Evolutionary conservation across 2,797 vertebrate species (phyloP).

Genomic region (Enteromius anoplus): DNA sequence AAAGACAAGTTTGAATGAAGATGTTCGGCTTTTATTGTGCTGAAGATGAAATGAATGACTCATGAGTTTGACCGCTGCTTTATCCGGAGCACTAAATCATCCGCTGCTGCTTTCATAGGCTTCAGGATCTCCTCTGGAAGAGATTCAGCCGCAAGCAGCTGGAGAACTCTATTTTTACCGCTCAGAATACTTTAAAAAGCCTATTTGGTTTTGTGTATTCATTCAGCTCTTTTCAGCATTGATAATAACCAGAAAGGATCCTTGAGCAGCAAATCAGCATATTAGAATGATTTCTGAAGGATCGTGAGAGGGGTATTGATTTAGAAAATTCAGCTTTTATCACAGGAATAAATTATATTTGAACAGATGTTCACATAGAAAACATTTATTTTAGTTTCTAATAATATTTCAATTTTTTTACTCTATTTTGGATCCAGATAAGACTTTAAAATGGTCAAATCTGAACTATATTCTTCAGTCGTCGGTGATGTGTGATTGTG

Average conservation of each 20-base stretch:
- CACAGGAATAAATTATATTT: background rate
- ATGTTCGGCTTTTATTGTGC: conserved; percentile 2
- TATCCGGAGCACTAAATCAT: background rate
- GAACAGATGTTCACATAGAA: background rate
- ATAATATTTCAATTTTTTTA: background rate
- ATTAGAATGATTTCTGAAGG: background rate
- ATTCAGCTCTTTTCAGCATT: background rate
- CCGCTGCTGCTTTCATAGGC: background rate
- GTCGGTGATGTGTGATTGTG: background rate
- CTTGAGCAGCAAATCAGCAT: background rate
- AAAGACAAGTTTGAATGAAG: background rate
- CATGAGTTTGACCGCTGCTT: background rate
- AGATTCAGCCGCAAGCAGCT: background rate
- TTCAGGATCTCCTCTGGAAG: background rate
- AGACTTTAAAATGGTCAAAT: too few relatives aligned
- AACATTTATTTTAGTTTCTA: background rate
- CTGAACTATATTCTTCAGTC: background rate
- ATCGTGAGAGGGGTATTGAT: background rate
- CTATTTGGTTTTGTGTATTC: background rate
- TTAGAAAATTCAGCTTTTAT: background rate
- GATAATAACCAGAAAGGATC: background rate
- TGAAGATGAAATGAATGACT: background rate
- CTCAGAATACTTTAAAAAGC: background rate
- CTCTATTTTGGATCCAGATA: too few relatives aligned
- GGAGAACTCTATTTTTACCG: background rate